A percentile compares a stretch with the other conserved stretches of the same genome.
Evolutionary conservation across 2,888 invertebrate genomes (phyloP).

Genomic region (Thymelicus lineola): DNA sequence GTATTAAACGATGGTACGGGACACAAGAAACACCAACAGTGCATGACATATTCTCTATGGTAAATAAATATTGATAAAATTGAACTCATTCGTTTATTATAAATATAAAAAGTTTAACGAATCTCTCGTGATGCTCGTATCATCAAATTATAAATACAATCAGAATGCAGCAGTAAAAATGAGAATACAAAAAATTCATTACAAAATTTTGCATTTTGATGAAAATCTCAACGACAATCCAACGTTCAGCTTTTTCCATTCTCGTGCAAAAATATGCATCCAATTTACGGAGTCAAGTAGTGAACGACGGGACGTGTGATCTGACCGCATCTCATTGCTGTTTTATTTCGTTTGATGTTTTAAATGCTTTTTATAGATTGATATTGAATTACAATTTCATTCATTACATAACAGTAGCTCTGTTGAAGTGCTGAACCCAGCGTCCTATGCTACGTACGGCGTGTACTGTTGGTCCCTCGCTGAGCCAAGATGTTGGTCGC

Average conservation of each 20-base stretch:
- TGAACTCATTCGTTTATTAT: too few species aligned
- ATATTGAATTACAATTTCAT: not conserved
- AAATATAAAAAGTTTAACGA: too few species aligned
- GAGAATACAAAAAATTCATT: not conserved
- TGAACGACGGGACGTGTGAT: not conserved
- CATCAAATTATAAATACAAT: constrained; percentile 5
- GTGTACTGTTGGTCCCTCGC: too few species aligned
- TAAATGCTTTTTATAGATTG: not conserved
- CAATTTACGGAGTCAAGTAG: constrained; percentile 15
- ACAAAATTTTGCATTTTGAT: constrained; percentile 20
- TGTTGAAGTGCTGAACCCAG: too few species aligned
- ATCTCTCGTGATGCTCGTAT: too few species aligned
- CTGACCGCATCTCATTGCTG: not conserved
- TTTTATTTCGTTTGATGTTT: constrained; percentile 3
- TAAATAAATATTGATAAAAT: too few species aligned
- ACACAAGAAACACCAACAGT: too few species aligned
- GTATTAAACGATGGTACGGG: too few species aligned
- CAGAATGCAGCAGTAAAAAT: not conserved
- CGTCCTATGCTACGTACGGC: too few species aligned
- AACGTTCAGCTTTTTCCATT: constrained; percentile 5
- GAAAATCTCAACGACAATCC: constrained; percentile 8
- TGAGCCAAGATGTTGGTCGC: too few species aligned
- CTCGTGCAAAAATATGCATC: constrained; percentile 17
- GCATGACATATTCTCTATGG: too few species aligned
- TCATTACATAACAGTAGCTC: too few species aligned